Evolutionary conservation across 2,113 vertebrate species (phyloP).

Genomic region (Brienomyrus longianalis): DNA sequence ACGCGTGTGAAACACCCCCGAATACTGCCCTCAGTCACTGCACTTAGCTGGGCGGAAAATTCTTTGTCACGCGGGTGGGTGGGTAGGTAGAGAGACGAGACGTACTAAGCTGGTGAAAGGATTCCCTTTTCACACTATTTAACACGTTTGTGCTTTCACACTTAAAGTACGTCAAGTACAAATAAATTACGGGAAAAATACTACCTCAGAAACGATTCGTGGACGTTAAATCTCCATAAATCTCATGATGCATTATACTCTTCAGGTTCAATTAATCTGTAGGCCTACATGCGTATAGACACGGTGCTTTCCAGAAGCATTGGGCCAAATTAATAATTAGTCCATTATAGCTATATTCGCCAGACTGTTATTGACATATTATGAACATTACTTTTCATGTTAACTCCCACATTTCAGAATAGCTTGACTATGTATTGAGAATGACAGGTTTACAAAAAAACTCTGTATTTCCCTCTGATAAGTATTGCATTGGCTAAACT

Average conservation of each 20-base stretch:
- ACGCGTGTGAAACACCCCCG: neutral
- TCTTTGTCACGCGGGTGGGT: neutral
- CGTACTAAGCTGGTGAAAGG: neutral
- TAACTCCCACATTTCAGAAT: neutral
- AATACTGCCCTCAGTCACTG: neutral
- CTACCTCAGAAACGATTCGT: neutral
- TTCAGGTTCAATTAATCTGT: neutral
- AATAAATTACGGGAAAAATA: neutral
- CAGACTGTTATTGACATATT: neutral
- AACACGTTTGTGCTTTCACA: neutral
- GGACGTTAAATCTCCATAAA: neutral
- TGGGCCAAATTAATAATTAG: neutral
- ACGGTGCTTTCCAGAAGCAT: neutral
- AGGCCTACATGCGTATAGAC: neutral
- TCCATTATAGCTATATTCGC: neutral
- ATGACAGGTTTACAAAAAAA: neutral
- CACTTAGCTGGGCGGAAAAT: neutral
- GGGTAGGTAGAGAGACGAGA: neutral
- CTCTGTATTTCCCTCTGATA: neutral
- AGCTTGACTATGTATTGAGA: neutral
- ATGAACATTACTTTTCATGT: neutral
- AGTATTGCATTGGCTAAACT: neutral
- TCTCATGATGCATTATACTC: neutral
- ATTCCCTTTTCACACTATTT: neutral
- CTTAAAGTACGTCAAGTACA: too few species aligned